These are phyloP conservation scores for Petrocephalus microphthalmus DNA, from an alignment of 2,113 vertebrate genomes.

Conservation along the genomic window DNA sequence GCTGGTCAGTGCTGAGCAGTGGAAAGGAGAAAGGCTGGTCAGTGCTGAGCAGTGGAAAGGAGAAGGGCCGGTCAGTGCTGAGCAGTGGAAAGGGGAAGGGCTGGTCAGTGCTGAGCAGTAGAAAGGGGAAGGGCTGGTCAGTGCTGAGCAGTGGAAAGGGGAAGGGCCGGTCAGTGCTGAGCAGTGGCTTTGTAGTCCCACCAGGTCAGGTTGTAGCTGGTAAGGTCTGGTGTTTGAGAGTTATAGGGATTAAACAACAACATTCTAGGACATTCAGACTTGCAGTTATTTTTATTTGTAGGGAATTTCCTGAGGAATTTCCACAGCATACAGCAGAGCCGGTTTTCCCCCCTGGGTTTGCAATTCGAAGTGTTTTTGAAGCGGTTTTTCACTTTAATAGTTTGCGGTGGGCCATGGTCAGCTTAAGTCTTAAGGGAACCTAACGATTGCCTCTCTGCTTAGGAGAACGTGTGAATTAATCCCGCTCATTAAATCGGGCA, in stretches of 20 bases:
- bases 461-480: slow-evolving; percentile 6
- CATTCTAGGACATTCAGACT: background rate
- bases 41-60: no score
- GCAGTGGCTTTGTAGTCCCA: background rate
- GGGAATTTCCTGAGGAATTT: background rate
- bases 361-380: background rate
- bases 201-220: background rate
- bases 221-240: background rate
- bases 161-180: background rate
- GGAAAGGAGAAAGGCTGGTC: no score
- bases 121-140: no score
- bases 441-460: background rate
- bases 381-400: background rate
- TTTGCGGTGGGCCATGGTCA: slow-evolving; percentile 12
- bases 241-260: background rate
- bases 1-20: no score
- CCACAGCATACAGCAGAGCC: background rate
- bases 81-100: no score
- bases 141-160: background rate
- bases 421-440: background rate
- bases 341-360: background rate
- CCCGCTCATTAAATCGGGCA: background rate
- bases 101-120: no score
- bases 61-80: no score
- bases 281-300: background rate